phyloP scores from a whole-genome alignment of 2,797 vertebrate species.

The Sebastes taczanowskii region DNA sequence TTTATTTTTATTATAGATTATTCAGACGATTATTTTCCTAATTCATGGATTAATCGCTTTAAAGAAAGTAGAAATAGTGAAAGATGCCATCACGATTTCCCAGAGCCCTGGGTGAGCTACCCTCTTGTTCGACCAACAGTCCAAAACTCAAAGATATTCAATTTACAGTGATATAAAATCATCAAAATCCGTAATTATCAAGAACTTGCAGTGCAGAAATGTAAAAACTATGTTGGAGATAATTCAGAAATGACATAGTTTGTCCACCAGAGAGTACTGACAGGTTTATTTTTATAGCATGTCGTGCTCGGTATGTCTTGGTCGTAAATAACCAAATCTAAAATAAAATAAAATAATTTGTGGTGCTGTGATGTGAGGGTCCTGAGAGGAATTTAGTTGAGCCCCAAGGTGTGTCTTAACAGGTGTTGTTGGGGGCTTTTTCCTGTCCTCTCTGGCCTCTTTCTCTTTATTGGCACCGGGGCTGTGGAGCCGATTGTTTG shows the following conservation, averaged over 20 bases:
- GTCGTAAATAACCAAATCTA: background rate
- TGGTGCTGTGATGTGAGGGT: constrained; percentile 41
- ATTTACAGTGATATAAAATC: too few relatives aligned
- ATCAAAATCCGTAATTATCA: background rate
- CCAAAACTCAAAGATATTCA: too few relatives aligned
- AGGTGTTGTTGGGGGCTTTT: constrained; percentile 73
- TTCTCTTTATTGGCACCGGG: constrained; percentile 59
- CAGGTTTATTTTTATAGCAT: too few relatives aligned
- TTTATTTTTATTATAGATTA: too few relatives aligned
- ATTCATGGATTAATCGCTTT: too few relatives aligned
- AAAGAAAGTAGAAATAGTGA: too few relatives aligned
- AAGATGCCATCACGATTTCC: too few relatives aligned
- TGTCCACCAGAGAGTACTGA: background rate
- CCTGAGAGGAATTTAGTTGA: constrained; percentile 61
- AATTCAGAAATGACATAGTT: background rate
- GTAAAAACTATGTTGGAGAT: background rate
- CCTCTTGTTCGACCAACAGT: too few relatives aligned
- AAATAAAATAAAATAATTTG: constrained; percentile 47
- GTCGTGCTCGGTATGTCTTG: background rate
- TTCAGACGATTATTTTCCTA: too few relatives aligned
- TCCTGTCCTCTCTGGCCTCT: constrained; percentile 62
- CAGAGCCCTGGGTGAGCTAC: too few relatives aligned
- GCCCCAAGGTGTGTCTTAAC: constrained; percentile 71
- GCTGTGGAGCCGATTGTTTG: constrained; percentile 67
- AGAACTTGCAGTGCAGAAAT: background rate